Conservation (phyloP, 2,888 invertebrate species). For the Limnephilus lunatus region DNA sequence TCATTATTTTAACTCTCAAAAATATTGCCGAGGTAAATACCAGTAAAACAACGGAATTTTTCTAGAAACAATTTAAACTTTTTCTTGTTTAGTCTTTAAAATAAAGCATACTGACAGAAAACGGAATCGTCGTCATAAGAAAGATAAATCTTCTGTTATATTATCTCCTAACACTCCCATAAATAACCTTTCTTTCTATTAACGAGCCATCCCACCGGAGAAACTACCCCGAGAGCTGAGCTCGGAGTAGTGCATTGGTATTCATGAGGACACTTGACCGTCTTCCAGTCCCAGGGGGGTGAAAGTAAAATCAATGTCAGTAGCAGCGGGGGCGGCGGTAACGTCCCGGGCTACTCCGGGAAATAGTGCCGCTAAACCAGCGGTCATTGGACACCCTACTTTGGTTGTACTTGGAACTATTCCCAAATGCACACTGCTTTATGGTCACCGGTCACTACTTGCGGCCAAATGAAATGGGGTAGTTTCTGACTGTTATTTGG, state of each 20-base stretch:
- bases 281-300: slow-evolving; percentile 14
- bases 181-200: background rate
- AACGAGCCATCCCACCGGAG: background rate
- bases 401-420: background rate
- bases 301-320: slow-evolving; percentile 59
- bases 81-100: background rate
- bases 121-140: background rate
- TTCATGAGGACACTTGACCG: slow-evolving; percentile 54
- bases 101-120: background rate
- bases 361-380: background rate
- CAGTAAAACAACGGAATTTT: no score
- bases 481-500: background rate
- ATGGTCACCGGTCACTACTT: background rate
- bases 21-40: no score
- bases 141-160: background rate
- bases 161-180: background rate
- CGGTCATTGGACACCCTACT: background rate
- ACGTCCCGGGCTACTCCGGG: slow-evolving; percentile 20
- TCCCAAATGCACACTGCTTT: background rate
- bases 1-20: no score
- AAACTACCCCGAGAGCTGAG: slow-evolving; percentile 3
- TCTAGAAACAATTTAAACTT: background rate
- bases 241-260: slow-evolving; percentile 53
- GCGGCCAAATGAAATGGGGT: background rate
- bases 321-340: slow-evolving; percentile 36